These are phyloP conservation scores for Drosophila quasianomalipes DNA, from an alignment of 2,888 invertebrate genomes.

Conservation along the genomic window DNA sequence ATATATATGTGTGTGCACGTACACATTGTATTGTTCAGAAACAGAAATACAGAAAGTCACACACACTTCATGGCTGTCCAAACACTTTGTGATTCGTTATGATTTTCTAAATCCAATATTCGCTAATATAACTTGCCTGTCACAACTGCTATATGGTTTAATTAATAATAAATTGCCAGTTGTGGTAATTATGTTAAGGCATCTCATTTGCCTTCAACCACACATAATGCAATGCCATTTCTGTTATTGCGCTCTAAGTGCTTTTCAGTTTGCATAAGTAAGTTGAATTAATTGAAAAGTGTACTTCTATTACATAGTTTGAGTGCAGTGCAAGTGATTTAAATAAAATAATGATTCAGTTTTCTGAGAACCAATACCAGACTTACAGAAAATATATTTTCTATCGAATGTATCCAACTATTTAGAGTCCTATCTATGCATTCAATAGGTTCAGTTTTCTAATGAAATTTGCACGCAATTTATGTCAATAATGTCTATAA, in stretches of 20 bases:
- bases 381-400: not conserved
- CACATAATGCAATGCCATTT: constrained; percentile 21
- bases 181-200: constrained; percentile 24
- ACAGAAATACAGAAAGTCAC: constrained; percentile 21
- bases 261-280: not conserved
- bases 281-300: not conserved
- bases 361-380: not conserved
- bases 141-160: constrained; percentile 4
- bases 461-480: not conserved
- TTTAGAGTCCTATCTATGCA: not conserved
- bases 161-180: constrained; percentile 30
- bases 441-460: no score
- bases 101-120: not conserved
- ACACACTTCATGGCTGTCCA: constrained; percentile 1
- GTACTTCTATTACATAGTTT: not conserved
- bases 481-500: not conserved
- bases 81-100: not conserved
- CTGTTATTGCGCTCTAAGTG: constrained; percentile 7
- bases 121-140: not conserved
- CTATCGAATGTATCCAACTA: not conserved
- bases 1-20: not conserved
- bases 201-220: constrained; percentile 1
- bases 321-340: not conserved
- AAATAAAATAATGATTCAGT: not conserved
- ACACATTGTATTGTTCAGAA: constrained; percentile 8